Conservation (phyloP, 2,888 invertebrate genomes). For the Saturnia japonica region DNA sequence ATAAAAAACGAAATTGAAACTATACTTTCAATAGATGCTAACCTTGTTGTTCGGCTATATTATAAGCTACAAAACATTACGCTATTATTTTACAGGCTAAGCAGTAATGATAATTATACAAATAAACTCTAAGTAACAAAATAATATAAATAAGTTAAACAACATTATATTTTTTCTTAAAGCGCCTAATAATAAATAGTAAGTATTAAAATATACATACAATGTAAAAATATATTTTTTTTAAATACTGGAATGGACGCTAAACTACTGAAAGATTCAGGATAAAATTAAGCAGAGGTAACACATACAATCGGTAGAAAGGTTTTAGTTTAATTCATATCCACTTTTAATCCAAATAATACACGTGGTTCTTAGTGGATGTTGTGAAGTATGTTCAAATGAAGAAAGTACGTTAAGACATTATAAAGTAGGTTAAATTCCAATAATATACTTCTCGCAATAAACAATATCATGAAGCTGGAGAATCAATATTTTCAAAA, state of each 20-base stretch:
- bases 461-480: background rate
- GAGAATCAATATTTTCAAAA: constrained; percentile 13
- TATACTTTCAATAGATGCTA: background rate
- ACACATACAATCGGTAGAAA: background rate
- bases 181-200: too few species aligned
- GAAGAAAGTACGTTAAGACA: too few species aligned
- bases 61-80: background rate
- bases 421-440: background rate
- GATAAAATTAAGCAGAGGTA: too few species aligned
- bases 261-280: too few species aligned
- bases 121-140: too few species aligned
- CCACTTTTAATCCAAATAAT: background rate
- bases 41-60: background rate
- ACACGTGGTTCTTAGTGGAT: background rate
- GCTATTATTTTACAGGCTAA: background rate
- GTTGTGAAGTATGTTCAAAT: background rate
- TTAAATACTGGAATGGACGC: too few species aligned
- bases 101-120: background rate
- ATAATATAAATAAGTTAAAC: too few species aligned
- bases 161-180: background rate
- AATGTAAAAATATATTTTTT: background rate
- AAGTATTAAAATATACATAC: background rate
- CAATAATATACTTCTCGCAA: background rate
- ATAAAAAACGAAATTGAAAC: background rate
- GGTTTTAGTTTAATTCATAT: background rate